Base-by-base conservation (phyloP, 2,113 vertebrate species). In the Oreotragus oreotragus region DNA sequence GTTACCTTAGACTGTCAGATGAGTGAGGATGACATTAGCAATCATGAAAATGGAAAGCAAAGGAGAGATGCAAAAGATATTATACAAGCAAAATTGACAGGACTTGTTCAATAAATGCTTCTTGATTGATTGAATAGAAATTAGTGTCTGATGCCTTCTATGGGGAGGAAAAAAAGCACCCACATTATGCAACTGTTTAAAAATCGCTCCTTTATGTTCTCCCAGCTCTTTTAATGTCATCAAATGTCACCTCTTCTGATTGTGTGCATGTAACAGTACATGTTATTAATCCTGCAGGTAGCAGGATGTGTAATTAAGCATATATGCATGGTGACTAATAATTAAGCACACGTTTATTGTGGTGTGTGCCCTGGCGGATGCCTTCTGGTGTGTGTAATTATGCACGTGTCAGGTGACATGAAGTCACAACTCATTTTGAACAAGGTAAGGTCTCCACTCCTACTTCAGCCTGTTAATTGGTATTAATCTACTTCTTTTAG, bases 161-260 rank as follows among this genome's bases (percentile, higher is more conserved):
- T 33, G 47, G 62, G 88, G 87, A 92, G 57, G 30, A 70, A 58
- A 73, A 94, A 90, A 83, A 89, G 47, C 39, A 55, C 53, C 92
- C 85, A 91, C 90, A 81, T 97, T 96, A 96, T 96, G 91, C 58
- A 96, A 97, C 97, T 98, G 97, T 98, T 98, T 98, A 96, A 98
- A 98, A 98, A 94, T 94, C 91, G 77, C 58, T 97, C 84, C 88
- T 97, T 97, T 96, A 96, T 98, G 84, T 96, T 96, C 93, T 88
- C 92, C 57, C 45, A 80, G 95, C 66, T 94, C 77, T 97, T 97
- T 97, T 95, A 97, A 88, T 98, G 97, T 91, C 98, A 97, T 88
- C 90, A 94, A 94, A 98, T 96, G 95, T 97, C 97, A 96, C 84
- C 88, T 93, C 23, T 97, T 95, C 95, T 97, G 96, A 96, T 97